Evolutionary conservation across 2,888 invertebrate genomes (phyloP).

Genomic region (Strigamia crassipes): DNA sequence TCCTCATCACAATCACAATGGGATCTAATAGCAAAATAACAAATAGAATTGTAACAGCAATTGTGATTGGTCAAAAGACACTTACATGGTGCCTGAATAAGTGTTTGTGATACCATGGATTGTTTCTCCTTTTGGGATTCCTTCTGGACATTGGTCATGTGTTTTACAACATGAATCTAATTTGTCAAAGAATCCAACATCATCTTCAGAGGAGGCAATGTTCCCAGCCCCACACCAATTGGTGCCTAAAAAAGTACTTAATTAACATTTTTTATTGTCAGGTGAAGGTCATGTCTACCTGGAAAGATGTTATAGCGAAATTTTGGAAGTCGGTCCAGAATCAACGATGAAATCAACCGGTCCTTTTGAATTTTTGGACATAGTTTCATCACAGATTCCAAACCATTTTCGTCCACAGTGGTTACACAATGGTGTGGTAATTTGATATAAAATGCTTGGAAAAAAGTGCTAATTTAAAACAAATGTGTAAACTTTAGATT

Average conservation of each 20-base stretch:
- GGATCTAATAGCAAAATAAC: not conserved
- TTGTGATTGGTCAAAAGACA: not conserved
- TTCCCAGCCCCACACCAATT: slow-evolving; percentile 5
- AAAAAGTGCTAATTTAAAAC: not conserved
- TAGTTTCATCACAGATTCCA: not conserved
- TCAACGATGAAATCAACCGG: not conserved
- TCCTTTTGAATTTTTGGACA: not conserved
- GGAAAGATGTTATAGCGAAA: not conserved
- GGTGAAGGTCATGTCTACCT: not conserved
- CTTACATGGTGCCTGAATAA: not conserved
- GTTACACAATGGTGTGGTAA: not conserved
- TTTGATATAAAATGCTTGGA: not conserved
- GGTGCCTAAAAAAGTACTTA: not conserved
- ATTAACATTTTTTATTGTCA: too few species aligned
- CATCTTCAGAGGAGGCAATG: not conserved
- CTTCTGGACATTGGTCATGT: slow-evolving; percentile 1
- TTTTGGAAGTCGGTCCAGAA: not conserved
- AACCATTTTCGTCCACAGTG: not conserved
- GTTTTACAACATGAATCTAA: not conserved
- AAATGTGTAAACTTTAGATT: not conserved
- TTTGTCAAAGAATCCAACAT: not conserved
- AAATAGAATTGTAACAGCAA: not conserved
- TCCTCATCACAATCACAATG: slow-evolving; percentile 30
- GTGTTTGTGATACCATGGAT: not conserved
- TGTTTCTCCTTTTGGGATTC: not conserved